Evolutionary conservation across 2,797 vertebrate genomes (phyloP), one percentile per base, ranked within the genome.

Genomic region (Eremophila alpestris): DNA sequence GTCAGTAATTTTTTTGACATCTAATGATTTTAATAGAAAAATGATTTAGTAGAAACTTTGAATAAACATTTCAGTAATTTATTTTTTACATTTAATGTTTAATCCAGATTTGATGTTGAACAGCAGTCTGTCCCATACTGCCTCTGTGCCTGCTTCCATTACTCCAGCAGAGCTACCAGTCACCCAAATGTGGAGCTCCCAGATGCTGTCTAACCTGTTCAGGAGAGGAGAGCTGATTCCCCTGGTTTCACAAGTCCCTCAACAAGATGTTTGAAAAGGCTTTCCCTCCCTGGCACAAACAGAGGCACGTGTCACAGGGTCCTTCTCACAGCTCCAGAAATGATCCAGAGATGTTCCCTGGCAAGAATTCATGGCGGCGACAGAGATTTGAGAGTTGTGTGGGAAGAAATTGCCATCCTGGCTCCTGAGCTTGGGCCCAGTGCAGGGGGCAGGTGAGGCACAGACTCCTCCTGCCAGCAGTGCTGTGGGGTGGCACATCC

Each of bases 401-500:
- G 30, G 41, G 34, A 59, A 71, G 65, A 32, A 5, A 11, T 21
- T 68, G 7, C 56, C 46, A 68, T 43, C 10, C 30, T 32, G 65
- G 45, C 51, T 84, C 12, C 75, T 9, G n/a, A 62, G n/a, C 40
- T 46, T 22, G 48, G 15, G 17, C 18, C 7, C 17, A 2, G 26
- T 34, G 41, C 54, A 36, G 6, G n/a, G 2, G 27, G 38, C 48
- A 56, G 70, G 18, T 32, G 75, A 52, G 65, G 16, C 1, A 4
- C 2, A 0, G n/a, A 4, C 0, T 0, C 9, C 5, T 36, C 27
- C 16, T 65, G 6, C 26, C 51, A n/a, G 38, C 12, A 4, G 41
- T 2, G 56, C 69, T 1, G 0, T 3, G 29, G 30, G 30, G 59
- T 3, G 14, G 29, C 87, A 52, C 8, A 2, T 23, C n/a, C 9